phyloP scores from a whole-genome alignment of 2,888 invertebrate genomes.

The Palloptera scutellata region DNA sequence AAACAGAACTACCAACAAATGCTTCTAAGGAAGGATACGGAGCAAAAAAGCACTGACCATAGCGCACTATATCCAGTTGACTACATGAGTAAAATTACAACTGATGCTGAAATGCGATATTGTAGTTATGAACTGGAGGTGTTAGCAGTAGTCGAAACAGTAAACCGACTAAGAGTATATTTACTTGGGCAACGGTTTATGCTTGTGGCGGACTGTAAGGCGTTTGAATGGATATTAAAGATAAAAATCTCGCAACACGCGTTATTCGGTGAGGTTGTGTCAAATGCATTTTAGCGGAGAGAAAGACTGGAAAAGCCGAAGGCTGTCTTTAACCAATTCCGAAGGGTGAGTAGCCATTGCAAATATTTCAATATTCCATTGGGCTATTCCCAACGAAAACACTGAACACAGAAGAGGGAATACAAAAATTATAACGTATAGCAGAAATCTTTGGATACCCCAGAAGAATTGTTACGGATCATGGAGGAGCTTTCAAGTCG shows the following conservation, averaged over 20 bases:
- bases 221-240: slow-evolving; percentile 3
- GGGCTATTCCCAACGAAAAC: slow-evolving; percentile 55
- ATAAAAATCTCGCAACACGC: slow-evolving; percentile 16
- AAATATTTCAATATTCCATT: slow-evolving; percentile 46
- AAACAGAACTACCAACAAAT: slow-evolving; percentile 41
- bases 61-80: slow-evolving; percentile 31
- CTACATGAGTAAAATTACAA: slow-evolving; percentile 39
- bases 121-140: slow-evolving; percentile 34
- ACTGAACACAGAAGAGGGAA: slow-evolving; percentile 48
- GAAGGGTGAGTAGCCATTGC: slow-evolving; percentile 36
- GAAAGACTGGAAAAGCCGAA: slow-evolving; percentile 38
- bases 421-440: slow-evolving; percentile 48
- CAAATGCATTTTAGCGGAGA: slow-evolving; percentile 27
- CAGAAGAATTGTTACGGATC: slow-evolving; percentile 51
- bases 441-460: slow-evolving; percentile 57
- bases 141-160: slow-evolving; percentile 42
- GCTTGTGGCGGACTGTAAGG: neutral
- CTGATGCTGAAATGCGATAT: slow-evolving; percentile 28
- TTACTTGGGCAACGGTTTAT: slow-evolving; percentile 4
- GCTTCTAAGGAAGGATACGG: slow-evolving; percentile 40
- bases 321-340: slow-evolving; percentile 36
- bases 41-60: slow-evolving; percentile 33
- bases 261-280: slow-evolving; percentile 31
- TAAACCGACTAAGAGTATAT: slow-evolving; percentile 43
- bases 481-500: slow-evolving; percentile 49